Base-by-base conservation (phyloP, 2,888 invertebrate species). In the Mythimna loreyi region DNA sequence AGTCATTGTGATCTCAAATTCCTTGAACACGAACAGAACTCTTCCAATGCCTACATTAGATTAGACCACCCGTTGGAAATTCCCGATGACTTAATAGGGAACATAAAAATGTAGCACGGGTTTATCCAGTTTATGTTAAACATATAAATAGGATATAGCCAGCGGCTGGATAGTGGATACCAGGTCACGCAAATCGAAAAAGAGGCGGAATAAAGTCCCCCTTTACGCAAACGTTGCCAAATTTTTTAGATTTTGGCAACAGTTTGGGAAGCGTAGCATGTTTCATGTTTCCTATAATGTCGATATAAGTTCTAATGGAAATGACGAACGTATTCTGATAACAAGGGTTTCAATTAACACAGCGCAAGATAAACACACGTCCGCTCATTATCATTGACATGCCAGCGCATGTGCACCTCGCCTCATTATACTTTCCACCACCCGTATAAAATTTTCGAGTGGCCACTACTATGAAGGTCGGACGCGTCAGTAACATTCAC, bases 291-390 rank as follows among this genome's bases (percentile, higher is more conserved):
- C 25, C 50, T 36, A 50, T 69, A 56, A 11, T 36, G 13, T 50
- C 59, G 5, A 59, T 40, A 50, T 67, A 53, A 49, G 25, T 47
- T 55, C 6, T 67, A 62, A 67, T 70, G 65, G 56, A 63, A 68
- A 71, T 66, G 55, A 67, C 52, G 74, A 56, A 62, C 23, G 62
- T 43, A 71, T 33, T 59, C 50, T 45, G 67, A 72, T 80, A 76
- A 69, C 25, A 45, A 72, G 64, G 28, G 62, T 67, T 80, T 76
- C 65, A 81, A 81, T 80, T 80, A 73, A 74, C 73, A 72, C 36
- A 61, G 59, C 49, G 64, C 67, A 57, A 71, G 72, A 80, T 75
- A 83, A 76, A 64, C 45, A 66, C 49, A 67, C 56, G 67, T 73
- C 77, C 70, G 72, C 67, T 65, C 57, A 71, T 83, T 80, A 72